These are phyloP conservation scores for Tychaedon coryphoeus DNA, from an alignment of 2,113 vertebrate genomes.

Conservation along the genomic window DNA sequence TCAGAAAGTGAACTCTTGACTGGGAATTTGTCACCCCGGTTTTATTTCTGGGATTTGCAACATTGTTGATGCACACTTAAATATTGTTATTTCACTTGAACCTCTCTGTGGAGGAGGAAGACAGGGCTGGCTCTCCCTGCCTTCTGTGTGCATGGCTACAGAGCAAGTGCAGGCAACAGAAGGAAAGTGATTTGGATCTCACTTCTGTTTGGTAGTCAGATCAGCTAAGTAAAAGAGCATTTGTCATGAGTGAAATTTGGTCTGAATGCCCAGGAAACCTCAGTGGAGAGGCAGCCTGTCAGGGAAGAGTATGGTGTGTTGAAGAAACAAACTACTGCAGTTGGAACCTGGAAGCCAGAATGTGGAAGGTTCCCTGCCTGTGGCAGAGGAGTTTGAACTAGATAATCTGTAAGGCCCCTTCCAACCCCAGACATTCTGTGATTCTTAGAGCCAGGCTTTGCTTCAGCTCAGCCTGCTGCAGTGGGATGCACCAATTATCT, in stretches of 20 bases:
- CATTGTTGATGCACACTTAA: background rate
- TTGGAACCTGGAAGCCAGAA: background rate
- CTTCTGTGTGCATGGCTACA: background rate
- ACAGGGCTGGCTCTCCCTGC: background rate
- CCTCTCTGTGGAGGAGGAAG: background rate
- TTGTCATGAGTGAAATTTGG: background rate
- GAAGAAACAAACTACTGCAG: background rate
- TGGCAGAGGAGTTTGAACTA: background rate
- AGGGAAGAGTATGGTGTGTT: background rate
- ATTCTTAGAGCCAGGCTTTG: background rate
- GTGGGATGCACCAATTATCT: accelerated
- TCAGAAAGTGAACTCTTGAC: background rate
- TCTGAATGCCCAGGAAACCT: background rate
- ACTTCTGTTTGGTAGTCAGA: background rate
- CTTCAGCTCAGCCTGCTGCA: background rate
- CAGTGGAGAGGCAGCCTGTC: background rate
- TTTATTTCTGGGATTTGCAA: background rate
- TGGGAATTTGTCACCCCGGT: background rate
- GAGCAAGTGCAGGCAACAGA: background rate
- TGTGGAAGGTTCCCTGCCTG: background rate
- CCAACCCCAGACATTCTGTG: background rate
- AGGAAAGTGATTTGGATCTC: background rate
- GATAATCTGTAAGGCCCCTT: background rate
- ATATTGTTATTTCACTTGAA: background rate
- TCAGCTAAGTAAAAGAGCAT: background rate